Conservation (phyloP, 2,113 vertebrate species). For the Myodes glareolus region DNA sequence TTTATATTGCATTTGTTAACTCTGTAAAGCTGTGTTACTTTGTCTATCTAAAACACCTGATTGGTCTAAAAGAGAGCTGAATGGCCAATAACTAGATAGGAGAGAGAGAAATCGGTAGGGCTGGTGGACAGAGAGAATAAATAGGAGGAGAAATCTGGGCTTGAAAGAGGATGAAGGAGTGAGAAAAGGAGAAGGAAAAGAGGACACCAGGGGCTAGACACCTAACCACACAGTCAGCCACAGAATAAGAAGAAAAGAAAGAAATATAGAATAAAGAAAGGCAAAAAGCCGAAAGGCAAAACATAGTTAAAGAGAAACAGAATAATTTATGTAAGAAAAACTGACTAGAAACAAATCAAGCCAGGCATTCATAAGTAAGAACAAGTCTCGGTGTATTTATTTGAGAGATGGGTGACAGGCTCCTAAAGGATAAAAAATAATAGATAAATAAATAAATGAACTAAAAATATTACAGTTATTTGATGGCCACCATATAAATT, state of each 20-base stretch:
- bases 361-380: background rate
- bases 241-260: background rate
- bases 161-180: background rate
- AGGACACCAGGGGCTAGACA: background rate
- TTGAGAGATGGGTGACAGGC: background rate
- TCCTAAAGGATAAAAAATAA: background rate
- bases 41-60: background rate
- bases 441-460: background rate
- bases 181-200: background rate
- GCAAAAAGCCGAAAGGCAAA: background rate
- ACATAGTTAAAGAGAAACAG: background rate
- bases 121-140: background rate
- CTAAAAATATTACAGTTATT: background rate
- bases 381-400: background rate
- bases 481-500: background rate
- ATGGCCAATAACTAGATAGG: background rate
- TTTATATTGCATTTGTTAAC: background rate
- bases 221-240: background rate
- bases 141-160: background rate
- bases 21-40: background rate
- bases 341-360: background rate
- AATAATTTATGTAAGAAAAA: background rate
- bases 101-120: background rate
- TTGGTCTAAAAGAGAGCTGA: background rate
- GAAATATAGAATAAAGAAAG: background rate